A percentile compares a stretch with the other conserved stretches of the same genome.
Conservation (phyloP, 2,113 vertebrate species). For the Phaethornis superciliosus region DNA sequence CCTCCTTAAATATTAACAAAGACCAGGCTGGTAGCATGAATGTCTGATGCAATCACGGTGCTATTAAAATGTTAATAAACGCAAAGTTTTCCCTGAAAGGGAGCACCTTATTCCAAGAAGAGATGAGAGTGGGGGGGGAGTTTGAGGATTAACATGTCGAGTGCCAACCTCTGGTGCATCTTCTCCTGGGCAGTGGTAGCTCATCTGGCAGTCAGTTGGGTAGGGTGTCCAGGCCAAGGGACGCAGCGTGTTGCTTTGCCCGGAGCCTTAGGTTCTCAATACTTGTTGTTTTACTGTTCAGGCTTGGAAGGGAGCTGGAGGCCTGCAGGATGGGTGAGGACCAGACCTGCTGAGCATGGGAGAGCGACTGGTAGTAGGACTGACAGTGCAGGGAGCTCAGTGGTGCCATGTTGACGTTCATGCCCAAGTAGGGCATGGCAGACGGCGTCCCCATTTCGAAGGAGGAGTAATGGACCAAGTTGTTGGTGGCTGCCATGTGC, state of each 20-base stretch:
- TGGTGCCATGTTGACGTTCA: conserved; percentile 93
- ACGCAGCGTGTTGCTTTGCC: conserved; percentile 96
- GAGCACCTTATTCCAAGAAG: conserved; percentile 25
- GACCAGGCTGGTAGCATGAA: neutral
- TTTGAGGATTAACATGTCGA: neutral
- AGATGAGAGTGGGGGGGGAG: neutral
- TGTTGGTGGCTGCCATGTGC: conserved; percentile 99
- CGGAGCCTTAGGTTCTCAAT: conserved; percentile 97
- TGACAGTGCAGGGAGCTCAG: conserved; percentile 94
- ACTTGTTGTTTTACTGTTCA: conserved; percentile 99
- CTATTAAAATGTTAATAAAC: neutral
- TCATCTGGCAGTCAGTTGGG: conserved; percentile 84
- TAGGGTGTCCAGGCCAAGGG: conserved; percentile 92
- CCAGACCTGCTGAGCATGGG: conserved; percentile 96
- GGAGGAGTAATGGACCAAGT: conserved; percentile 95
- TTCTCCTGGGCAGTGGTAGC: neutral
- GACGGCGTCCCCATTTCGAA: conserved; percentile 92
- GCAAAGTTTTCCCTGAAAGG: conserved; percentile 7
- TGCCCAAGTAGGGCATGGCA: conserved; percentile 92
- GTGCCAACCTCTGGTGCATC: neutral
- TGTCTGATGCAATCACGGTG: neutral
- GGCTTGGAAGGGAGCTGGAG: conserved; percentile 81
- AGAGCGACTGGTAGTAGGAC: conserved; percentile 96
- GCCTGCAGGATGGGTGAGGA: conserved; percentile 90
- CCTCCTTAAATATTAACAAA: neutral